A percentile compares a stretch with the other conserved stretches of the same genome.
phyloP scores from a whole-genome alignment of 2,888 invertebrate species.

The Cephus nigrinus region DNA sequence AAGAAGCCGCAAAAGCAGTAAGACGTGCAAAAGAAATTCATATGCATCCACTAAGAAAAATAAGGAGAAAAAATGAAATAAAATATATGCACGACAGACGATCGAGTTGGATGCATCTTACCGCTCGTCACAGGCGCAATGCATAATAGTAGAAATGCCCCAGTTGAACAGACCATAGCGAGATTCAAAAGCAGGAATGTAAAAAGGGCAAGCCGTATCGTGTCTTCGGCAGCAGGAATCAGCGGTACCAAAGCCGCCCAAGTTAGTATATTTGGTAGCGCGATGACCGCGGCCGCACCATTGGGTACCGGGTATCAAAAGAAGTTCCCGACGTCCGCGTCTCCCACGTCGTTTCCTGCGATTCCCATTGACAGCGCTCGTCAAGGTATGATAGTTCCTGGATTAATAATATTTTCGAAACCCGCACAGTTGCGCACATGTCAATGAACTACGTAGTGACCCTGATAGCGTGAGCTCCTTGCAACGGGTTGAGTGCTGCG shows the following conservation, averaged over 20 bases:
- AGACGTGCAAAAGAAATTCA: neutral
- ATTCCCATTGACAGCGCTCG: neutral
- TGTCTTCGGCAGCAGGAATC: slow-evolving; percentile 88
- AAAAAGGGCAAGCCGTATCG: slow-evolving; percentile 86
- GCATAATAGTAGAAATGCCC: slow-evolving; percentile 89
- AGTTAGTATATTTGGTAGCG: slow-evolving; percentile 82
- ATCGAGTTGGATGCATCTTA: slow-evolving; percentile 63
- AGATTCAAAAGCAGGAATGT: slow-evolving; percentile 84
- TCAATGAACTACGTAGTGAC: neutral
- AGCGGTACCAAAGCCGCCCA: slow-evolving; percentile 85
- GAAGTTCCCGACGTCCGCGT: slow-evolving; percentile 71
- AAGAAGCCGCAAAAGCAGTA: neutral
- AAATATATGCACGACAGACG: neutral
- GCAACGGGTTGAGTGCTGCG: neutral
- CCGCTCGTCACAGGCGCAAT: slow-evolving; percentile 93
- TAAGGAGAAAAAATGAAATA: neutral
- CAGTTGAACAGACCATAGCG: slow-evolving; percentile 91
- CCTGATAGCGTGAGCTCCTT: neutral
- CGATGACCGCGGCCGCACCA: slow-evolving; percentile 94
- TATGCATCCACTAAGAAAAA: neutral
- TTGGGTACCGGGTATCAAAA: slow-evolving; percentile 89
- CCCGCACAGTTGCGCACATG: slow-evolving; percentile 9
- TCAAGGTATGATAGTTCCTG: slow-evolving; percentile 31
- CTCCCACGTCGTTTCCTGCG: slow-evolving; percentile 65
- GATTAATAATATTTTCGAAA: slow-evolving; percentile 19